phyloP scores from a whole-genome alignment of 2,797 vertebrate genomes.

The Todus mexicanus region DNA sequence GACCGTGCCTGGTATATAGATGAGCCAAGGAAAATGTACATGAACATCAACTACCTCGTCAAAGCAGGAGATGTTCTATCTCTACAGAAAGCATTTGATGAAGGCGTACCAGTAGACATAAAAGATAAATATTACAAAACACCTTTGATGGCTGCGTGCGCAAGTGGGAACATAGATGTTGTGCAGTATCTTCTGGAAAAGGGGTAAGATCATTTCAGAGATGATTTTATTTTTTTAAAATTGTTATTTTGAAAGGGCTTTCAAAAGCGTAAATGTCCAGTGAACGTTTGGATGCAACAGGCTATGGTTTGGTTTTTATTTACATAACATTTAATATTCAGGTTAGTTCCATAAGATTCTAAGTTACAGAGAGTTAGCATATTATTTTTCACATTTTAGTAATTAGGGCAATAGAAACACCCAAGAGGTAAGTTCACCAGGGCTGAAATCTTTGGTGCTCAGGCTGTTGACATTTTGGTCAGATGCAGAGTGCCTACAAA shows the following conservation, averaged over 20 bases:
- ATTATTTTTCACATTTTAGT: neutral
- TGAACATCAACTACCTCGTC: slow-evolving; percentile 83
- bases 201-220: slow-evolving; percentile 75
- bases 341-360: neutral
- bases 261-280: neutral
- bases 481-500: neutral
- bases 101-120: slow-evolving; percentile 85
- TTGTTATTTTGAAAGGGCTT: neutral
- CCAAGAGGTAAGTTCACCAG: neutral
- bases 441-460: neutral
- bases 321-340: neutral
- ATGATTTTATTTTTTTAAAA: neutral
- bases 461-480: neutral
- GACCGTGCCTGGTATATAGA: slow-evolving; percentile 89
- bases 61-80: slow-evolving; percentile 85
- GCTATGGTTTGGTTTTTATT: neutral
- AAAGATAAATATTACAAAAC: slow-evolving; percentile 90
- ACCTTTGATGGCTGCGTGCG: slow-evolving; percentile 88
- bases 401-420: neutral
- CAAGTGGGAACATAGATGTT: slow-evolving; percentile 80
- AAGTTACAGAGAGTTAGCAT: neutral
- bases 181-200: slow-evolving; percentile 83
- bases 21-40: slow-evolving; percentile 74
- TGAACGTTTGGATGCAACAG: neutral
- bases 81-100: slow-evolving; percentile 83